Base-by-base conservation (phyloP, 2,797 vertebrate genomes). In the Mormyrus proboscirostris region DNA sequence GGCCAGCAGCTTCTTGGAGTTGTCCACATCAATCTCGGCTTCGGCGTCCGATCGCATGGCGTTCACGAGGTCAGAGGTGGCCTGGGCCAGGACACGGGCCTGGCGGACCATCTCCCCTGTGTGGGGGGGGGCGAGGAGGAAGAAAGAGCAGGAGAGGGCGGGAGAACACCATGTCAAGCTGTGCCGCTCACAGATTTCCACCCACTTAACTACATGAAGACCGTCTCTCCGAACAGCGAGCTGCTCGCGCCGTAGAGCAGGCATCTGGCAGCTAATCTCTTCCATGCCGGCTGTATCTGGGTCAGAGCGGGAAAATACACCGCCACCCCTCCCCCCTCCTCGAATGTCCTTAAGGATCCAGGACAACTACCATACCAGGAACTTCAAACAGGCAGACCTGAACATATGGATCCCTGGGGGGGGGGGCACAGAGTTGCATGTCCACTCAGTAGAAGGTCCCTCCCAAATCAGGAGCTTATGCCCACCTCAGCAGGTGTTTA, bases 21-120 rank as follows among this genome's bases (percentile, higher is more conserved):
- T 99, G 91, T 99, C 98, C 91, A 99, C 98, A 86, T 99, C 99
- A 0, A 99, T 97, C 92, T 99, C 99, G 0, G 98, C 98, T 90
- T 99, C 99, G 0, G 99, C 99, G 5, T 99, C 99, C 0, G 98
- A 99, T 89, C 98, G 96, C 98, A 99, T 99, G 89, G 99, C 99
- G 1, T 99, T 99, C 92, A 99, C 99, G 0, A 99, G 94, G 91
- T 99, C 99, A 0, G 99, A 99, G 0, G 98, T 99, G 16, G 99
- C 98, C 91, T 99, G 98, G 29, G 98, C 98, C 88, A 99, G 94
- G 1, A 99, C 98, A 16, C 99, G 93, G 10, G 99, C 99, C 95
- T 99, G 98, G n/a, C 98, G 96, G 2, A 99, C 99, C 99, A 99
- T 99, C 91, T 99, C 99, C 90, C 98, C 99, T 99, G 91, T 9